These are phyloP conservation scores for Epirrhoe tristata DNA, from an alignment of 2,888 invertebrate species.

Conservation along the genomic window DNA sequence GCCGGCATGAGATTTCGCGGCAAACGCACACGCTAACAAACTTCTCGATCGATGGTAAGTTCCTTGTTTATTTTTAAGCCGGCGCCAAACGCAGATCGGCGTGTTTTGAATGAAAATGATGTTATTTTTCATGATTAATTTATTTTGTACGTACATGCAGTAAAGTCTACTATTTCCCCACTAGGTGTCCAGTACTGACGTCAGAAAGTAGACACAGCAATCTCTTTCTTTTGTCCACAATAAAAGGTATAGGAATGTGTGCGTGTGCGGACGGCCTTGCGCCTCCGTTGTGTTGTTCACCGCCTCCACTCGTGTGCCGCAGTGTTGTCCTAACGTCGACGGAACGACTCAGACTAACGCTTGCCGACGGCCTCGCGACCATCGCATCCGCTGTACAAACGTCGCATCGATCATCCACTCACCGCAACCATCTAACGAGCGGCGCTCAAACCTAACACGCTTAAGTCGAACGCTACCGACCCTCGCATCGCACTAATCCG, in stretches of 20 bases:
- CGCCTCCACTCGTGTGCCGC: slow-evolving; percentile 42
- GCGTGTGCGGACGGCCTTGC: slow-evolving; percentile 64
- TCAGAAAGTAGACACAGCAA: slow-evolving; percentile 83
- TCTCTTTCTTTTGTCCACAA: slow-evolving; percentile 82
- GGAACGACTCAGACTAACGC: slow-evolving; percentile 67
- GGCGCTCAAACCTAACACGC: slow-evolving; percentile 63
- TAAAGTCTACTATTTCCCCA: slow-evolving; percentile 79
- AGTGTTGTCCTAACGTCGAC: slow-evolving; percentile 40
- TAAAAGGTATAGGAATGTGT: slow-evolving; percentile 84
- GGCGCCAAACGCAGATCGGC: background rate
- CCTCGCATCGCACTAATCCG: slow-evolving; percentile 39
- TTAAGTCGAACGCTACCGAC: slow-evolving; percentile 48
- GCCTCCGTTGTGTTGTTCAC: slow-evolving; percentile 62
- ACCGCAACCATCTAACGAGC: slow-evolving; percentile 57
- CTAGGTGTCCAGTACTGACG: slow-evolving; percentile 84
- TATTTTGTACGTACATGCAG: slow-evolving; percentile 51
- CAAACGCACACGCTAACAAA: slow-evolving; percentile 71
- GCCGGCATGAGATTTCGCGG: slow-evolving; percentile 77
- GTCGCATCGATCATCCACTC: slow-evolving; percentile 54
- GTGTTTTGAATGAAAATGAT: background rate
- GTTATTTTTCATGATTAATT: slow-evolving; percentile 14
- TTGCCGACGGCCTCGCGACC: slow-evolving; percentile 66
- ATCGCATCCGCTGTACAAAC: slow-evolving; percentile 57
- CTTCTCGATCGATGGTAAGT: slow-evolving; percentile 80
- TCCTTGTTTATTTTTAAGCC: slow-evolving; percentile 6